These are phyloP conservation scores for Drosophila novamexicana DNA, from an alignment of 1,140 invertebrate genomes.

Conservation along the genomic window DNA sequence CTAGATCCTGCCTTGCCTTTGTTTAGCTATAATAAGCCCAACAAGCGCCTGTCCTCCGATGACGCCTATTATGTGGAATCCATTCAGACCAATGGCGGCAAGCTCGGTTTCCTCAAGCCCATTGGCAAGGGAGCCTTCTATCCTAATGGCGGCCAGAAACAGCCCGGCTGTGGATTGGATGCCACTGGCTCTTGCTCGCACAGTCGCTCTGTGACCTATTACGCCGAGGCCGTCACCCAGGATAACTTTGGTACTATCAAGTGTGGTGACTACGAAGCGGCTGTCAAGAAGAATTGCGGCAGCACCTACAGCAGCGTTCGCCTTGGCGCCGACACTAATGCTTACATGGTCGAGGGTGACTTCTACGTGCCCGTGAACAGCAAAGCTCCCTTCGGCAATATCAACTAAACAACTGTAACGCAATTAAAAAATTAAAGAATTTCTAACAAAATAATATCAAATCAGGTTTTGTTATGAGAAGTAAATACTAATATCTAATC, in stretches of 20 bases:
- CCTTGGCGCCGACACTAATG: slow-evolving; percentile 73
- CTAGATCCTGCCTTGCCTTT: slow-evolving; percentile 84
- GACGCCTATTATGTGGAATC: slow-evolving; percentile 59
- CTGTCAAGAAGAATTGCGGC: slow-evolving; percentile 39
- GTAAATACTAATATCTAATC: background rate
- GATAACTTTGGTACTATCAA: slow-evolving; percentile 35
- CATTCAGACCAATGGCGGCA: slow-evolving; percentile 86
- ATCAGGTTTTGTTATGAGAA: background rate
- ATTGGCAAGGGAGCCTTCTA: slow-evolving; percentile 85
- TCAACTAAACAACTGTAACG: background rate
- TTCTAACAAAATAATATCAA: background rate
- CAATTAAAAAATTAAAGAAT: slow-evolving; percentile 28
- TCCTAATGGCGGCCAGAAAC: slow-evolving; percentile 84
- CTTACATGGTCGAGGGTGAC: slow-evolving; percentile 62
- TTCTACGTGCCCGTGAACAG: slow-evolving; percentile 58
- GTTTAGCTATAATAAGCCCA: slow-evolving; percentile 52
- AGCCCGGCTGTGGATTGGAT: slow-evolving; percentile 85
- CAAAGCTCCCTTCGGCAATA: slow-evolving; percentile 61
- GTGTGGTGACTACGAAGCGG: slow-evolving; percentile 37
- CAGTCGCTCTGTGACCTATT: slow-evolving; percentile 85
- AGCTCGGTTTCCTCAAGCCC: slow-evolving; percentile 83
- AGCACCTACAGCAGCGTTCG: slow-evolving; percentile 46
- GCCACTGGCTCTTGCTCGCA: slow-evolving; percentile 80
- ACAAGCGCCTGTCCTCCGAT: slow-evolving; percentile 76
- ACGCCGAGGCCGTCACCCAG: slow-evolving; percentile 81